Conservation (phyloP, 2,888 invertebrate genomes). For the Dasypogon diadema region DNA sequence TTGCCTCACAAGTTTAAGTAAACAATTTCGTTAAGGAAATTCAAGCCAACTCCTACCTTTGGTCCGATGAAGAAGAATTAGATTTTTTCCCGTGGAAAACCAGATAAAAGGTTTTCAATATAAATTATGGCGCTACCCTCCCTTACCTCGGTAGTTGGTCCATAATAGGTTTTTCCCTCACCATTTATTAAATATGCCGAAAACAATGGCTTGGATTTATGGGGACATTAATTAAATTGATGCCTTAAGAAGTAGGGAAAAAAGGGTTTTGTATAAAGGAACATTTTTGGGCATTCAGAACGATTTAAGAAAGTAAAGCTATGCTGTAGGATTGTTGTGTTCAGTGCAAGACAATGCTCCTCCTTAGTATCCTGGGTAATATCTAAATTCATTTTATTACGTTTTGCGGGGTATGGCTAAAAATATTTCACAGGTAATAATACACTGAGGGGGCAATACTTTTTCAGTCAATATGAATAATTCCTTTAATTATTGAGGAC, state of each 20-base stretch:
- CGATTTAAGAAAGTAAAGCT: constrained; percentile 31
- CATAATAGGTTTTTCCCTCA: constrained; percentile 44
- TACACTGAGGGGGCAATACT: no score
- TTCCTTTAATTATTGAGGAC: no score
- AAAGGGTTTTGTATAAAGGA: constrained; percentile 26
- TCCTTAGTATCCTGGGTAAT: neutral
- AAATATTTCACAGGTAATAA: no score
- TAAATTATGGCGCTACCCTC: constrained; percentile 16
- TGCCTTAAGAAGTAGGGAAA: constrained; percentile 56
- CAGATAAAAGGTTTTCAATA: constrained; percentile 49
- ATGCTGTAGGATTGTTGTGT: constrained; percentile 23
- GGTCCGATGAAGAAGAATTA: neutral
- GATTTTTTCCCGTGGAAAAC: constrained; percentile 16
- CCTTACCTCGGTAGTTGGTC: constrained; percentile 35
- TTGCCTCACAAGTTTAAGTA: constrained; percentile 13
- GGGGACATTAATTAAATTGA: constrained; percentile 62
- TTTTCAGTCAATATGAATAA: no score
- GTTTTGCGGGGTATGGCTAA: no score
- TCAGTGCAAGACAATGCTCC: constrained; percentile 17
- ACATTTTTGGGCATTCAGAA: constrained; percentile 23
- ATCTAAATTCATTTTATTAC: neutral
- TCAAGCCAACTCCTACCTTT: constrained; percentile 28
- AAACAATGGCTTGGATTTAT: constrained; percentile 61
- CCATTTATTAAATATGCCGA: constrained; percentile 60
- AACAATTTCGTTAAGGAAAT: constrained; percentile 2